Base-by-base conservation (phyloP, 2,113 vertebrate genomes). In the Butastur rufipennis region DNA sequence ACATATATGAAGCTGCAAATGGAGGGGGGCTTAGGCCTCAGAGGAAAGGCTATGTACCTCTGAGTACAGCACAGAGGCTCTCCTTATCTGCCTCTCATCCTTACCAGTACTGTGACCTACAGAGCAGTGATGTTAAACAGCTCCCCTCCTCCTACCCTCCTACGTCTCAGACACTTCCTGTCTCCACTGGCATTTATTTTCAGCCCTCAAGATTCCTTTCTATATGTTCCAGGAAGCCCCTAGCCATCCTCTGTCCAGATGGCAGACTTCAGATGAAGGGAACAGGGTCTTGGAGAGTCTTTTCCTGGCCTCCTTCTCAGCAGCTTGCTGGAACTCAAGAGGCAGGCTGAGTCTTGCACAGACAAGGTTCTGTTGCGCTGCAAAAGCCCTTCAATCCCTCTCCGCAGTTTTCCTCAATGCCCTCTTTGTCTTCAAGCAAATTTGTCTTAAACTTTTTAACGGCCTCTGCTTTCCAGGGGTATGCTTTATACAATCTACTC, bases 161-260 rank as follows among this genome's bases (percentile, higher is more conserved):
- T 1, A 56, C 6, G 96, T 95, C 93, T 96, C 95, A 97, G 95
- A 97, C 89, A 7, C 91, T 96, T 97, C 97, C 95, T 96, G 96
- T 94, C 96, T 97, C 96, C 96, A 88, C 68, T 94, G 85, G 90
- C 91, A 96, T 95, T 96, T 97, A 97, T 97, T 97, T 97, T 95
- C 88, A 97, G 95, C 95, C 82, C 91, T 96, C 92, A 40, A 92
- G 88, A 97, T 97, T 97, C 95, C 92, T 96, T 97, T 97, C 95
- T 96, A 85, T 96, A 97, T 13, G 94, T 97, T 97, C 95, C 96
- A 97, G 81, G 79, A 97, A 92, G 91, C 91, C 91, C 95, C 94
- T 86, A 96, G 87, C 94, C 95, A 96, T 95, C 95, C 94, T 86
- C 95, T 80, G 86, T 96, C 95, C 97, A 96, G 95, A 97, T 95